These are phyloP conservation scores for Larimichthys polyactis DNA, from an alignment of 2,113 vertebrate genomes.

Conservation along the genomic window DNA sequence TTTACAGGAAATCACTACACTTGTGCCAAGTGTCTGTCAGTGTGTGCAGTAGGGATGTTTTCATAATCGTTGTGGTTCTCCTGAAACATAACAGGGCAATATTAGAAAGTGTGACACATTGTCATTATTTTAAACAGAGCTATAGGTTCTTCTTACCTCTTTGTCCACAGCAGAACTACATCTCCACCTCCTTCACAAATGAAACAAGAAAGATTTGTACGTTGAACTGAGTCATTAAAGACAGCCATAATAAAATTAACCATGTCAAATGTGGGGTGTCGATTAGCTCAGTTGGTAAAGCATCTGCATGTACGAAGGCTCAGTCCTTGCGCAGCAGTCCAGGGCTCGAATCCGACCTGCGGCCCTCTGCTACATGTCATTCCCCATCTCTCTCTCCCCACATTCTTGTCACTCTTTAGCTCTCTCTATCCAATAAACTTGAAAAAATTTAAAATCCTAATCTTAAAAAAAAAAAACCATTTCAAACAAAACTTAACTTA, in stretches of 20 bases:
- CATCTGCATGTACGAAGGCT: too few relatives aligned
- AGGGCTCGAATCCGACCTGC: too few relatives aligned
- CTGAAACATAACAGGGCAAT: constrained; percentile 29
- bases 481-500: constrained; percentile 19
- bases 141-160: background rate
- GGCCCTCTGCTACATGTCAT: too few relatives aligned
- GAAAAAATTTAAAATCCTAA: too few relatives aligned
- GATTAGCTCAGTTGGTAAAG: too few relatives aligned
- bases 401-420: too few relatives aligned
- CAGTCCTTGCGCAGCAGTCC: too few relatives aligned
- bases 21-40: background rate
- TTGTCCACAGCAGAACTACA: background rate
- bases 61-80: constrained; percentile 36
- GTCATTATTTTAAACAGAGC: background rate
- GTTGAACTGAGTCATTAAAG: background rate
- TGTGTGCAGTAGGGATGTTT: background rate
- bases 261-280: background rate
- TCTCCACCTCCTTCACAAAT: constrained; percentile 15
- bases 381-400: too few relatives aligned
- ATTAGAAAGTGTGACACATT: background rate
- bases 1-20: too few relatives aligned
- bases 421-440: too few relatives aligned
- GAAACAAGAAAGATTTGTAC: background rate
- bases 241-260: background rate
- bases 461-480: too few relatives aligned